These are phyloP conservation scores for Anomalospiza imberbis DNA, from an alignment of 2,797 vertebrate genomes.

Conservation along the genomic window DNA sequence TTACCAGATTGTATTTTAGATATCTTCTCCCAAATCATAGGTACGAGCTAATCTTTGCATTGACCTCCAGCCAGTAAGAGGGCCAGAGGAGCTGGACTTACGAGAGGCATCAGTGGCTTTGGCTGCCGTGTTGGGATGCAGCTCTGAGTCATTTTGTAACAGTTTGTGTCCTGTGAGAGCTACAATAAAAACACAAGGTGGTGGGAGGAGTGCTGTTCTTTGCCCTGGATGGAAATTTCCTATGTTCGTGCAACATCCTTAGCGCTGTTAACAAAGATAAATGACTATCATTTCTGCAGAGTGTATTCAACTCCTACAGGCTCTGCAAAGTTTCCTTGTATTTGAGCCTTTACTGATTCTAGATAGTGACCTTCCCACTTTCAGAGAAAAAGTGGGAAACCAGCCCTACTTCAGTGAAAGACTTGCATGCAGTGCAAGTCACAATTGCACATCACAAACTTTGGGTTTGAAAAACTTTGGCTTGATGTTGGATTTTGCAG, in stretches of 20 bases:
- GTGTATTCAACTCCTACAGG: background rate
- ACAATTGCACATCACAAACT: background rate
- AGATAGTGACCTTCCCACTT: background rate
- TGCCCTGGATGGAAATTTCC: background rate
- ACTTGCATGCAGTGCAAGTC: background rate
- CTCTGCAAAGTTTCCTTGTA: background rate
- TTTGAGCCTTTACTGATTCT: background rate
- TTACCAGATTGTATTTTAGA: background rate
- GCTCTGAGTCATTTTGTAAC: background rate
- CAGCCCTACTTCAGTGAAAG: background rate
- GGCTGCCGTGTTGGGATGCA: rapidly evolving
- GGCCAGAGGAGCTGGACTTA: rapidly evolving
- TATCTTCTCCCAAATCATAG: background rate
- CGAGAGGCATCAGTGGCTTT: rapidly evolving
- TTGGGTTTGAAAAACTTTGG: background rate
- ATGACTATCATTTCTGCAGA: background rate
- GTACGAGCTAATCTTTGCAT: background rate
- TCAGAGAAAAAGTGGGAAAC: background rate
- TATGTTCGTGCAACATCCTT: conserved; percentile 13
- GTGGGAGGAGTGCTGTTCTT: background rate
- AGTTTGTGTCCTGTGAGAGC: background rate
- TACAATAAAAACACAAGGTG: background rate
- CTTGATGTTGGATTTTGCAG: background rate
- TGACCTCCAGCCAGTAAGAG: background rate
- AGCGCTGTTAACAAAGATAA: background rate